These are phyloP conservation scores for Dolichotis patagonum DNA, from an alignment of 2,113 vertebrate genomes.

Conservation along the genomic window DNA sequence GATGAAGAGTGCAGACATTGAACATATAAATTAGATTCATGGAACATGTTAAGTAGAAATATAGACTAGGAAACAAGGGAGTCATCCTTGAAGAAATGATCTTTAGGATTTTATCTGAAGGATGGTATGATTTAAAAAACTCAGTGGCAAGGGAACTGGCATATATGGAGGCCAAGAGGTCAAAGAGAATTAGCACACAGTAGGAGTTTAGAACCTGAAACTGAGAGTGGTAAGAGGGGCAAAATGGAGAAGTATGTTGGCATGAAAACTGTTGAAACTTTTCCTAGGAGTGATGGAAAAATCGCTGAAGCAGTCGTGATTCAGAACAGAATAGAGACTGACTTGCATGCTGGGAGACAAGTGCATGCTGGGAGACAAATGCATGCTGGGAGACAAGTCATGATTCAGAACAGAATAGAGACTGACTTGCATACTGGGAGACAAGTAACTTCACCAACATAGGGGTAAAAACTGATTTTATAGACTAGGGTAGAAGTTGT, in stretches of 20 bases:
- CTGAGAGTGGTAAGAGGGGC: background rate
- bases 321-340: background rate
- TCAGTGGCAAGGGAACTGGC: background rate
- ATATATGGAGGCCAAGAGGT: background rate
- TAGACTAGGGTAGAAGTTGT: background rate
- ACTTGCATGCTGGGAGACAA: background rate
- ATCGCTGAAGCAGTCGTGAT: background rate
- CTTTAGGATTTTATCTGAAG: background rate
- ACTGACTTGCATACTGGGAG: background rate
- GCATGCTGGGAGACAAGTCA: background rate
- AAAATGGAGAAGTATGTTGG: background rate
- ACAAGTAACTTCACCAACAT: background rate
- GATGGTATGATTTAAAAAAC: background rate
- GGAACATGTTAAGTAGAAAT: background rate
- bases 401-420: background rate
- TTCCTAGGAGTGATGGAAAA: background rate
- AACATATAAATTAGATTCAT: background rate
- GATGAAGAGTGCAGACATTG: background rate
- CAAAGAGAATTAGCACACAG: background rate
- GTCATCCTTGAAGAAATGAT: background rate
- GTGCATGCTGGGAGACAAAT: background rate
- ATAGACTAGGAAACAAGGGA: background rate
- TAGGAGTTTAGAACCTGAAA: background rate
- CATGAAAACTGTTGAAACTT: background rate
- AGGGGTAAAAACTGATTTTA: background rate